phyloP scores from a whole-genome alignment of 2,888 invertebrate species.

The Drosophila greeni region DNA sequence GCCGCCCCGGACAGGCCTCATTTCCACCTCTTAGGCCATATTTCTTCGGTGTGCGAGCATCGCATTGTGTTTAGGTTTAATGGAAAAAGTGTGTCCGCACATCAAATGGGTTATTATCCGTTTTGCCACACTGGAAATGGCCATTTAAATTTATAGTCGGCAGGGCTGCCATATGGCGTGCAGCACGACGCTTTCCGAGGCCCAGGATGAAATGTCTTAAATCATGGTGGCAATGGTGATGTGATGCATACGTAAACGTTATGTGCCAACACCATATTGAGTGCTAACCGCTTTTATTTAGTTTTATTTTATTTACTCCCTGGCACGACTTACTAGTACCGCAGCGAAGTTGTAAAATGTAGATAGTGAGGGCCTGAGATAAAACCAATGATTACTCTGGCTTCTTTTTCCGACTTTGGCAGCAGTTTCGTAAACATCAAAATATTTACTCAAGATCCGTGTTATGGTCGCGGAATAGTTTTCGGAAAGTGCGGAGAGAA shows the following conservation, averaged over 20 bases:
- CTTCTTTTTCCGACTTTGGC: conserved; percentile 11
- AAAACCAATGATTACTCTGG: conserved; percentile 9
- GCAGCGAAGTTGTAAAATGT: conserved; percentile 10
- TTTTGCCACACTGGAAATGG: conserved; percentile 41
- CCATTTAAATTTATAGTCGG: conserved; percentile 39
- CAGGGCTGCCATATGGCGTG: conserved; percentile 28
- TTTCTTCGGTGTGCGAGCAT: conserved; percentile 33
- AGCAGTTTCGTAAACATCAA: conserved; percentile 10
- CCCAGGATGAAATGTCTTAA: conserved; percentile 26
- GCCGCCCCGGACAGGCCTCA: conserved; percentile 9
- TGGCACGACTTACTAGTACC: conserved; percentile 7
- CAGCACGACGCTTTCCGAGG: conserved; percentile 11
- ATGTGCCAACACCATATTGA: background rate
- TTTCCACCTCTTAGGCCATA: conserved; percentile 17
- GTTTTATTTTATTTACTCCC: conserved; percentile 20
- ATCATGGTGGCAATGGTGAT: conserved; percentile 15
- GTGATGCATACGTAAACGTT: conserved; percentile 22
- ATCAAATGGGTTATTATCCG: conserved; percentile 43
- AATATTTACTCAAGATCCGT: conserved; percentile 14
- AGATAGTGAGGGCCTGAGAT: conserved; percentile 24
- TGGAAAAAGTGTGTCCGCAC: conserved; percentile 31
- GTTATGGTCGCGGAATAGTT: conserved; percentile 13
- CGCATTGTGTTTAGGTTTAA: conserved; percentile 38
- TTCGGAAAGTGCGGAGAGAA: conserved; percentile 1
- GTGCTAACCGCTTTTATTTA: conserved; percentile 25